A percentile compares a stretch with the other conserved stretches of the same genome.
These are phyloP conservation scores for Drosophila rubida DNA, from an alignment of 2,888 invertebrate species.

Conservation along the genomic window DNA sequence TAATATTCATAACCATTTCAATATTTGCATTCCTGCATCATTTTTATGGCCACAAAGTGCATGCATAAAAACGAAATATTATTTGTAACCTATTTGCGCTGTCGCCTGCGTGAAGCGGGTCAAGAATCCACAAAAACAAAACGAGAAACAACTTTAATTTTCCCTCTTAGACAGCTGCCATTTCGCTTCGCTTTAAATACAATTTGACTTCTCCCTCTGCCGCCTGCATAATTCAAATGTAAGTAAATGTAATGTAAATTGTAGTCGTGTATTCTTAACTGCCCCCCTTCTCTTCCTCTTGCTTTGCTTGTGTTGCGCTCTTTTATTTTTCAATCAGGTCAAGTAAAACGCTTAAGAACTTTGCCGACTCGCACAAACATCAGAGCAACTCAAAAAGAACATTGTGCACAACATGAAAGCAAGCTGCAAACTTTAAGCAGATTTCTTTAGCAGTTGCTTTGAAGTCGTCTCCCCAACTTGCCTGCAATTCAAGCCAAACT, in stretches of 20 bases:
- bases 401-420: neutral
- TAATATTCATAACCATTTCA: slow-evolving; percentile 48
- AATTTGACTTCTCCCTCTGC: neutral
- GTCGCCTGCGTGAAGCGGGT: neutral
- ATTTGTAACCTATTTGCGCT: neutral
- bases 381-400: slow-evolving; percentile 3
- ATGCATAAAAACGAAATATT: slow-evolving; percentile 6
- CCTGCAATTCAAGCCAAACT: neutral
- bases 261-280: neutral
- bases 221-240: slow-evolving; percentile 1
- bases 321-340: slow-evolving; percentile 1
- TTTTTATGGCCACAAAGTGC: slow-evolving; percentile 4
- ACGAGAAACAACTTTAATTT: neutral
- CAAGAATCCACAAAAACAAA: neutral
- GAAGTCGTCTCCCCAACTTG: neutral
- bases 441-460: neutral
- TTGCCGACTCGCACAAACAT: neutral
- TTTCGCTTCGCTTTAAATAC: neutral
- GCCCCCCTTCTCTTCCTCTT: neutral
- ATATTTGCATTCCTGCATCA: slow-evolving; percentile 38
- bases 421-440: neutral
- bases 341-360: slow-evolving; percentile 1
- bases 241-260: neutral
- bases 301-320: neutral
- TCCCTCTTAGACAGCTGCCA: neutral